These are phyloP conservation scores for Brachypterus glaber DNA, from an alignment of 2,888 invertebrate species.

Conservation along the genomic window DNA sequence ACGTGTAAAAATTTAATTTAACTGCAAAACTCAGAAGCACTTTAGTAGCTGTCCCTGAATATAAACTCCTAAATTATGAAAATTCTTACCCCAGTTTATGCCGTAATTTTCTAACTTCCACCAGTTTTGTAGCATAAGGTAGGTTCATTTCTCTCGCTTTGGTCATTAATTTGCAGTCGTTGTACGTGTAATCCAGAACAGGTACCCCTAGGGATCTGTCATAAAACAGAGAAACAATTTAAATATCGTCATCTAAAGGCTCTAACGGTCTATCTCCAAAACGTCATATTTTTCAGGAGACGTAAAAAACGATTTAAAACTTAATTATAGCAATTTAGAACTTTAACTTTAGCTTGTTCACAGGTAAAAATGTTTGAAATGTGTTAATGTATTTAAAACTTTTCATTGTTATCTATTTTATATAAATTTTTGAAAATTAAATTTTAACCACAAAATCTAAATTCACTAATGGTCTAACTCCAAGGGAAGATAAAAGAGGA, in stretches of 20 bases:
- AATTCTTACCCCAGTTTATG: conserved; percentile 61
- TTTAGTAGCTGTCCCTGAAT: not conserved
- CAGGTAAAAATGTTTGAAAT: too few relatives aligned
- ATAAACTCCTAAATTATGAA: not conserved
- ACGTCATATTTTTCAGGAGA: too few relatives aligned
- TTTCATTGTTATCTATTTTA: too few relatives aligned
- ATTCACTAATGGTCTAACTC: too few relatives aligned
- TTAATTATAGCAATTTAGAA: too few relatives aligned
- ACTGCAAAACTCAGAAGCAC: too few relatives aligned
- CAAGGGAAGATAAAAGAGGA: too few relatives aligned
- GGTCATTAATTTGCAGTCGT: conserved; percentile 79
- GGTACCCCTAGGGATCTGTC: conserved; percentile 75
- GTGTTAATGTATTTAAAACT: too few relatives aligned
- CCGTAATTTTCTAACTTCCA: conserved; percentile 73
- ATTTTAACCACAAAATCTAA: not conserved
- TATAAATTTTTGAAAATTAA: not conserved
- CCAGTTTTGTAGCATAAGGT: conserved; percentile 60
- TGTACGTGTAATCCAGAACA: conserved; percentile 83
- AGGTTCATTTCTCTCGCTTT: conserved; percentile 76
- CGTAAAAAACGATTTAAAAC: too few relatives aligned
- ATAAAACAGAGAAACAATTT: conserved; percentile 20
- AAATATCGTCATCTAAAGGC: too few relatives aligned
- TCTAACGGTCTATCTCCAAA: too few relatives aligned
- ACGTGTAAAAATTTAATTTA: conserved; percentile 2
- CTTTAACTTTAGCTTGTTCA: not conserved